Percentiles rank a stretch among this genome's conserved stretches.
Evolutionary conservation across 2,797 vertebrate species (phyloP).

Genomic region (Salarias fasciatus): DNA sequence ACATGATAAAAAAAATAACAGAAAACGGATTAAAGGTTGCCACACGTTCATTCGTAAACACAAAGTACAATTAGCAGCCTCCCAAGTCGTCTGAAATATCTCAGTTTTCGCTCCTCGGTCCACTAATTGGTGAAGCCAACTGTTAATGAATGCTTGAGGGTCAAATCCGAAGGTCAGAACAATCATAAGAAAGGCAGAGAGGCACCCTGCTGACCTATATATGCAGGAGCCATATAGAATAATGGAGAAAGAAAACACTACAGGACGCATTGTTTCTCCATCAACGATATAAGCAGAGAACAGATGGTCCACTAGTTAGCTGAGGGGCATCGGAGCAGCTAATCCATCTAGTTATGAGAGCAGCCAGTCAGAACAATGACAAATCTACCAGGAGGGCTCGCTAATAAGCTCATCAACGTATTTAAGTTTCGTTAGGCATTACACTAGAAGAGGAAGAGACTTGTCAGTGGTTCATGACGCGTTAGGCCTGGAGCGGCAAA

Average conservation of each 20-base stretch:
- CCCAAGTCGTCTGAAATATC: slow-evolving; percentile 20
- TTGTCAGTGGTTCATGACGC: not conserved
- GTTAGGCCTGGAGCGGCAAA: not conserved
- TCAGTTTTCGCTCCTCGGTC: slow-evolving; percentile 12
- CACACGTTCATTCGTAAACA: too few species aligned
- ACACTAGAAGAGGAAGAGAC: not conserved
- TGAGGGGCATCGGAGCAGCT: slow-evolving; percentile 43
- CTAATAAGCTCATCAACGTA: slow-evolving; percentile 3
- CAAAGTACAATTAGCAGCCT: slow-evolving; percentile 3
- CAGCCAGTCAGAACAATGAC: slow-evolving; percentile 48
- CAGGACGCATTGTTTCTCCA: slow-evolving; percentile 36
- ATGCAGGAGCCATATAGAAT: slow-evolving; percentile 24
- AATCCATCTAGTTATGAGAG: slow-evolving; percentile 49
- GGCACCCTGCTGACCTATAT: slow-evolving; percentile 55
- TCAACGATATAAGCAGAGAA: slow-evolving; percentile 29
- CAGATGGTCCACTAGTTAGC: slow-evolving; percentile 64
- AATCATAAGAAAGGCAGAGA: slow-evolving; percentile 48
- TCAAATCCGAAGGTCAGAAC: slow-evolving; percentile 33
- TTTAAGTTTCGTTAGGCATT: not conserved
- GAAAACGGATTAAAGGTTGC: too few species aligned
- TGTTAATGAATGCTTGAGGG: slow-evolving; percentile 41
- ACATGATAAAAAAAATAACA: not conserved
- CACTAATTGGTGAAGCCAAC: slow-evolving; percentile 35
- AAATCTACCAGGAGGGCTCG: slow-evolving; percentile 18
- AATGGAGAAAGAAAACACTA: not conserved